Conservation (phyloP, 1,140 invertebrate species). For the Bombus haemorrhoidalis region DNA sequence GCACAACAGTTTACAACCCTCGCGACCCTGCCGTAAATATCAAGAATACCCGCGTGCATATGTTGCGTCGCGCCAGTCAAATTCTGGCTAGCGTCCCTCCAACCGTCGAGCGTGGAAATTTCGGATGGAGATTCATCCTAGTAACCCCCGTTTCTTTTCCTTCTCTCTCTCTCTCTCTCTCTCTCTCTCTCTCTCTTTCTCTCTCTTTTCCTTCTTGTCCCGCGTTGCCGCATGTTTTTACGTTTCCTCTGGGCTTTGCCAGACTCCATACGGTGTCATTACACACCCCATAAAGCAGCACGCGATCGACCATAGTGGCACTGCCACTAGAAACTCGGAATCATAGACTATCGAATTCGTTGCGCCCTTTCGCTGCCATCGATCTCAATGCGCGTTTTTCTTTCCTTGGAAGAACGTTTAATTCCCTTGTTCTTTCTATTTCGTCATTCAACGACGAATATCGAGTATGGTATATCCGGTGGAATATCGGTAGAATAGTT, state of each 20-base stretch:
- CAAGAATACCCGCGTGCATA: constrained; percentile 43
- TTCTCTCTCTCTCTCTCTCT: not conserved
- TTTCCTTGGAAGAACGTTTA: too few relatives aligned
- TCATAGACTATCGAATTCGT: constrained; percentile 51
- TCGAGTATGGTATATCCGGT: too few relatives aligned
- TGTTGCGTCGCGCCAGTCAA: constrained; percentile 54
- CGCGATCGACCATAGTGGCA: constrained; percentile 48
- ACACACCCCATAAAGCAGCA: constrained; percentile 73
- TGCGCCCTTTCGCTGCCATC: not conserved
- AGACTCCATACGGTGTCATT: constrained; percentile 64
- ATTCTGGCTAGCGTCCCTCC: constrained; percentile 46
- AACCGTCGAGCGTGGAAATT: constrained; percentile 50
- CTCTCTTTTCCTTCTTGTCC: not conserved
- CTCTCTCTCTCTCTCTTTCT: not conserved
- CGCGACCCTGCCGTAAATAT: constrained; percentile 60
- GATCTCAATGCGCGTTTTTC: not conserved
- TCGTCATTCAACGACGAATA: too few relatives aligned
- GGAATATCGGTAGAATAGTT: too few relatives aligned
- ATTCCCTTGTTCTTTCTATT: too few relatives aligned
- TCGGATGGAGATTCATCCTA: constrained; percentile 63
- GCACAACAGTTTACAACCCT: constrained; percentile 63
- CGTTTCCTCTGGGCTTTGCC: constrained; percentile 72
- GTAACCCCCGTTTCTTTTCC: constrained; percentile 47
- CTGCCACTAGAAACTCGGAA: constrained; percentile 52
- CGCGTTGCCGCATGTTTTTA: constrained; percentile 58